These are phyloP conservation scores for Piscicola geometra DNA, from an alignment of 2,888 invertebrate species.

Conservation along the genomic window DNA sequence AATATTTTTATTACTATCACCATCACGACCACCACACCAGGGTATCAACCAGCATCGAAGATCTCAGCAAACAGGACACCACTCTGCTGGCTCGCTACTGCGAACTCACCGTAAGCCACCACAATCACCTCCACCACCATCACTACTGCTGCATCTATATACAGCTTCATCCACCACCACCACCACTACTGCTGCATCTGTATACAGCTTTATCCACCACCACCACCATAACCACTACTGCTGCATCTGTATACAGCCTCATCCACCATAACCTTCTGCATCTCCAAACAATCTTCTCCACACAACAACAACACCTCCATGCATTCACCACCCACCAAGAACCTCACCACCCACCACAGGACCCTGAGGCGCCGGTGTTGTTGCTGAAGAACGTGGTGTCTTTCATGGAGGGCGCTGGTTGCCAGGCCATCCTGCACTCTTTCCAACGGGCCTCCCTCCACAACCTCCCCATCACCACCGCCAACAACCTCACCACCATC, in stretches of 20 bases:
- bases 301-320: background rate
- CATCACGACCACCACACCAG: too few species aligned
- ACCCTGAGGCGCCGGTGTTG: constrained; percentile 83
- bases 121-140: too few species aligned
- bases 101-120: constrained; percentile 64
- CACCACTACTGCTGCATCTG: background rate
- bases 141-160: background rate
- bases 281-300: too few species aligned
- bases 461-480: constrained; percentile 76
- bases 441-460: constrained; percentile 72
- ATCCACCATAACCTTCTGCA: too few species aligned
- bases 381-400: constrained; percentile 84
- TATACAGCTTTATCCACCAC: background rate
- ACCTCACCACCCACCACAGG: constrained; percentile 60
- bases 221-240: background rate
- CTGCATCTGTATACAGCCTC: background rate
- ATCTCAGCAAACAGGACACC: constrained; percentile 77
- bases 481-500: constrained; percentile 84
- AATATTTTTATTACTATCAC: too few species aligned
- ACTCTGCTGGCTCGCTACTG: constrained; percentile 74
- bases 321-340: constrained; percentile 32
- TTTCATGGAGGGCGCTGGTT: constrained; percentile 84
- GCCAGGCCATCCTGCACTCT: constrained; percentile 78
- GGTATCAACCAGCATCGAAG: constrained; percentile 73
- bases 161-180: background rate